phyloP scores from a whole-genome alignment of 2,888 invertebrate species.

The Drosophila vallismaia region DNA sequence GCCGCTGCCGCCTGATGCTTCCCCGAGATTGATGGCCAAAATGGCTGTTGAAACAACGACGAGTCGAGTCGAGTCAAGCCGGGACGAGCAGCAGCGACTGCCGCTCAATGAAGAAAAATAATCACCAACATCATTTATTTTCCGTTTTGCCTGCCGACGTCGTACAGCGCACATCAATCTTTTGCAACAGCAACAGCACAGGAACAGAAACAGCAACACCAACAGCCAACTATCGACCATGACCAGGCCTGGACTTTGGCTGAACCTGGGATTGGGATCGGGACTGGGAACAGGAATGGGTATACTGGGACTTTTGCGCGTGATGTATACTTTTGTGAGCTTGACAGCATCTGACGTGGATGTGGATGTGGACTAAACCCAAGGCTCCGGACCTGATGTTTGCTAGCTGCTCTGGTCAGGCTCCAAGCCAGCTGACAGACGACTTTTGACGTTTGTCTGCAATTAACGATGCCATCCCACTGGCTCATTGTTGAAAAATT shows the following conservation, averaged over 20 bases:
- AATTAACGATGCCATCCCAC: conserved; percentile 77
- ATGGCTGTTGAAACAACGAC: conserved; percentile 75
- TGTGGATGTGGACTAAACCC: conserved; percentile 32
- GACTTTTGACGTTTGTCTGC: conserved; percentile 83
- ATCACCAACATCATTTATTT: conserved; percentile 83
- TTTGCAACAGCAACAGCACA: conserved; percentile 65
- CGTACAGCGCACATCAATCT: conserved; percentile 81
- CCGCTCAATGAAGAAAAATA: conserved; percentile 83
- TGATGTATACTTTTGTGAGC: conserved; percentile 57
- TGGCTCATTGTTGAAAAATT: conserved; percentile 74
- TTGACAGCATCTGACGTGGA: conserved; percentile 71
- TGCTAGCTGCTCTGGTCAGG: conserved; percentile 48
- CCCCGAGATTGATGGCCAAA: conserved; percentile 71
- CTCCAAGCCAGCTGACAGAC: conserved; percentile 63
- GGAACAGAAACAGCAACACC: conserved; percentile 40
- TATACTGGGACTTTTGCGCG: conserved; percentile 24
- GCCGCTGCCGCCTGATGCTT: conserved; percentile 64
- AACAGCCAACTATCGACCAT: conserved; percentile 63
- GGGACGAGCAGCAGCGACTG: conserved; percentile 25
- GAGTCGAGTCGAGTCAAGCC: conserved; percentile 21
- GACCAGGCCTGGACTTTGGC: conserved; percentile 55
- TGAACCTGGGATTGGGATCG: not conserved
- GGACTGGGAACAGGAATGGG: not conserved
- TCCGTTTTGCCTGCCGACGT: conserved; percentile 79
- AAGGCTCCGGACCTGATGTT: conserved; percentile 33